Percentiles rank a stretch among this genome's conserved stretches.
phyloP scores from a whole-genome alignment of 2,888 invertebrate genomes.

The Hypomecis punctinalis region DNA sequence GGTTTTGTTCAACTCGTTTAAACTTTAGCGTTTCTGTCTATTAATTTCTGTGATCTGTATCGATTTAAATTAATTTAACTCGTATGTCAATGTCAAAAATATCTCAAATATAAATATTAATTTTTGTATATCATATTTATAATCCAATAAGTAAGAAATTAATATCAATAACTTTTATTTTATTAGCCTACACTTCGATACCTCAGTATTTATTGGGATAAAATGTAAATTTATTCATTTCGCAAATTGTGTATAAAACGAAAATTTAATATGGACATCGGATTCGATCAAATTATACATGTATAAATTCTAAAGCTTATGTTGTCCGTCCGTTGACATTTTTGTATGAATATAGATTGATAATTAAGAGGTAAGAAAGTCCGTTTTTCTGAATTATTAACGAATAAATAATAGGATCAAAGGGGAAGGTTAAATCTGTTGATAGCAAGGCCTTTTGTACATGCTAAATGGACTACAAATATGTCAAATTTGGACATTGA shows the following conservation, averaged over 20 bases:
- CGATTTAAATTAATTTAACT: no score
- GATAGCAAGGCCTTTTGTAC: slow-evolving; percentile 7
- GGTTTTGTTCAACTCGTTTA: no score
- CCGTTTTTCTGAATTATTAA: slow-evolving; percentile 18
- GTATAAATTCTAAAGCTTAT: slow-evolving; percentile 35
- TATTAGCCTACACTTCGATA: slow-evolving; percentile 18
- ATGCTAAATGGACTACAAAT: slow-evolving; percentile 8
- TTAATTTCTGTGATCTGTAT: no score
- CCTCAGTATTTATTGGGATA: slow-evolving; percentile 15
- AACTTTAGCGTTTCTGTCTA: no score
- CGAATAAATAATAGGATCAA: slow-evolving; percentile 31
- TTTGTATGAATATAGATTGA: slow-evolving; percentile 36
- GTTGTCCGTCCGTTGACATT: slow-evolving; percentile 40
- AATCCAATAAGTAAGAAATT: slow-evolving; percentile 3
- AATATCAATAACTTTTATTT: slow-evolving; percentile 17
- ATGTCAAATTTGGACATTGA: slow-evolving; percentile 1
- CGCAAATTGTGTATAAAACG: slow-evolving; percentile 31
- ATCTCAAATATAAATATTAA: no score
- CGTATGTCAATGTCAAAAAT: no score
- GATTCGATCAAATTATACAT: slow-evolving; percentile 33
- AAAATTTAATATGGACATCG: slow-evolving; percentile 27
- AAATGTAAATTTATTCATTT: slow-evolving; percentile 41
- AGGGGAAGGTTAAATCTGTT: slow-evolving; percentile 17
- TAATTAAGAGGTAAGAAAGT: slow-evolving; percentile 30
- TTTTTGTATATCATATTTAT: neutral